Conservation (phyloP, 2,797 vertebrate species). For the Arremon aurantiirostris region DNA sequence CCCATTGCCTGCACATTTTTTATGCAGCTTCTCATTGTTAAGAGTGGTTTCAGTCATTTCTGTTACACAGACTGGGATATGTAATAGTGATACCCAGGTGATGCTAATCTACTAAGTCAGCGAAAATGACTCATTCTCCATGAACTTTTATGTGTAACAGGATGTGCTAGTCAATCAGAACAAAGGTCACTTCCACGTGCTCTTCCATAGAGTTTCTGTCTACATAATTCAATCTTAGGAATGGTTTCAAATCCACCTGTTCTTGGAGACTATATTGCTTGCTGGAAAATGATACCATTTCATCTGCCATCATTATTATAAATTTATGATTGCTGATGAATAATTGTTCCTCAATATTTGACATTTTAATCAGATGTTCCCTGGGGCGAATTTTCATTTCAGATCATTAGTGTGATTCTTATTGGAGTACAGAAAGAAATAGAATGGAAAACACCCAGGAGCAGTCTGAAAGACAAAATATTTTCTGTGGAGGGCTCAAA, state of each 20-base stretch:
- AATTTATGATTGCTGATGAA: slow-evolving; percentile 15
- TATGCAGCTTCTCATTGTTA: neutral
- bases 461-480: neutral
- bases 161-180: neutral
- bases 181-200: neutral
- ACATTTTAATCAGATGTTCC: slow-evolving; percentile 35
- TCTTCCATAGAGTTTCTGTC: neutral
- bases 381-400: neutral
- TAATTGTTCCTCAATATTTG: slow-evolving; percentile 10
- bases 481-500: neutral
- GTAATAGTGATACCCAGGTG: neutral
- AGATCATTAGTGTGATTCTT: slow-evolving; percentile 8
- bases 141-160: neutral
- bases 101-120: neutral
- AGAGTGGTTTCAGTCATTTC: neutral
- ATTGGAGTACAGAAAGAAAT: neutral
- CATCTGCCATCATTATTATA: neutral
- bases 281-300: slow-evolving; percentile 4
- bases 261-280: neutral
- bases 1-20: neutral
- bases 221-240: neutral
- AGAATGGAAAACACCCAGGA: neutral
- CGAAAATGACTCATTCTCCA: neutral
- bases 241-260: neutral
- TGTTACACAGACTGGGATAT: neutral